Conservation (phyloP, 2,113 vertebrate species). For the Mirza zaza region DNA sequence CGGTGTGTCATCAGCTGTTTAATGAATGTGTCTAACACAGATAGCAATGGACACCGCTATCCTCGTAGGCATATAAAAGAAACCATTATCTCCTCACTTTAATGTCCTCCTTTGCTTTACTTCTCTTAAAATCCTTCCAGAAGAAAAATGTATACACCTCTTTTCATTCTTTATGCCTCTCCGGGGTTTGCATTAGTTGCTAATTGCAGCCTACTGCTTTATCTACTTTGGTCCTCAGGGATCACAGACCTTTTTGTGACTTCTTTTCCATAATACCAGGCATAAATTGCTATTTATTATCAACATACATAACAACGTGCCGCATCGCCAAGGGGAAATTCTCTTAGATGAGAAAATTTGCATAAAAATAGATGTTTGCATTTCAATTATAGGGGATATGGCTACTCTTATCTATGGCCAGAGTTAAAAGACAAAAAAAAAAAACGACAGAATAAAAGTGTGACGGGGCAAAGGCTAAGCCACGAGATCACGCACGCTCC, state of each 20-base stretch:
- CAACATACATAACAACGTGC: conserved; percentile 52
- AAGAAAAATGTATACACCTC: not conserved
- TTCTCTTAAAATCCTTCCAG: conserved; percentile 32
- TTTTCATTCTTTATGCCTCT: not conserved
- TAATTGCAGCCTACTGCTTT: conserved; percentile 53
- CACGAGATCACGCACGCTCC: not conserved
- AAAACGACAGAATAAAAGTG: not conserved
- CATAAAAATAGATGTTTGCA: conserved; percentile 58
- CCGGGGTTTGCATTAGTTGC: not conserved
- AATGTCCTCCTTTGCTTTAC: conserved; percentile 49
- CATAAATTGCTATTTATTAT: conserved; percentile 59
- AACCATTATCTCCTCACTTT: conserved; percentile 35
- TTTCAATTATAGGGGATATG: conserved; percentile 37
- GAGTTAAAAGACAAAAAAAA: not conserved
- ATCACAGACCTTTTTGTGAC: conserved; percentile 45
- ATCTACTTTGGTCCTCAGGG: conserved; percentile 27
- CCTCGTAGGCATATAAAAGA: conserved; percentile 50
- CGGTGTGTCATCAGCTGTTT: not conserved
- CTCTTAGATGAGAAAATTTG: not conserved
- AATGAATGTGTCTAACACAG: conserved; percentile 50
- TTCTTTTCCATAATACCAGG: not conserved
- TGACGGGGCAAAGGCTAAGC: not conserved
- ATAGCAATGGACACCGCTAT: conserved; percentile 39
- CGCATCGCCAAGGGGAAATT: conserved; percentile 59
- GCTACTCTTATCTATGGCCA: not conserved